A percentile compares a stretch with the other conserved stretches of the same genome.
Conservation (phyloP, 2,888 invertebrate genomes). For the Leuctra nigra region DNA sequence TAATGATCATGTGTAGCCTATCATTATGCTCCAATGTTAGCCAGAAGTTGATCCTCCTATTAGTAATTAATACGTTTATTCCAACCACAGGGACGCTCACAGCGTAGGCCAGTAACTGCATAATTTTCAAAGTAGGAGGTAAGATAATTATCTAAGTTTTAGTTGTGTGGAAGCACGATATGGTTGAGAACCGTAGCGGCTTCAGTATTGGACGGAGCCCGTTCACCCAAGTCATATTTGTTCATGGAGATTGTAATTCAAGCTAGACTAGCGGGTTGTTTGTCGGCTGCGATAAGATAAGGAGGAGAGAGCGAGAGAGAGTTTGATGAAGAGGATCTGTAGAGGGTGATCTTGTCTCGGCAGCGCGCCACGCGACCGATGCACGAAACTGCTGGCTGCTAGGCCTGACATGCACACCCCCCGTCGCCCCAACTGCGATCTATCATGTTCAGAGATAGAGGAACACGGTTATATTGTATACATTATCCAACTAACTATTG, state of each 20-base stretch:
- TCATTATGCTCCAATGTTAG: too few relatives aligned
- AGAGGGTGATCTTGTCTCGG: slow-evolving; percentile 8
- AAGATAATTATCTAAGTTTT: background rate
- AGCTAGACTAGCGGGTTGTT: too few relatives aligned
- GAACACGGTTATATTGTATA: background rate
- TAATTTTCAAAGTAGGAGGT: background rate
- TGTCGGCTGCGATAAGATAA: background rate
- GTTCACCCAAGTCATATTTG: slow-evolving; percentile 4
- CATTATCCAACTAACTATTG: too few relatives aligned
- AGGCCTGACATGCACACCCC: background rate
- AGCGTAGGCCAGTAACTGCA: background rate
- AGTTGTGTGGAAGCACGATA: slow-evolving; percentile 3
- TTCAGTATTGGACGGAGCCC: too few relatives aligned
- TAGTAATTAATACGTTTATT: slow-evolving; percentile 9
- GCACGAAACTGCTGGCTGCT: background rate
- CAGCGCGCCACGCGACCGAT: background rate
- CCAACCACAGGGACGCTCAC: background rate
- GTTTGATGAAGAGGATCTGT: slow-evolving; percentile 11
- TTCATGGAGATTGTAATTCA: background rate
- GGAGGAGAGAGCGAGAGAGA: background rate
- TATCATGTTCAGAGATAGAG: background rate
- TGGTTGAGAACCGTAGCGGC: too few relatives aligned
- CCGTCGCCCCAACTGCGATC: background rate
- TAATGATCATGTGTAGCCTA: too few relatives aligned
- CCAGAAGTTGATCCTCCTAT: background rate